Evolutionary conservation across 2,888 invertebrate genomes (phyloP), one percentile per base, ranked within the genome.

Genomic region (Hermaeophaga mercurialis): DNA sequence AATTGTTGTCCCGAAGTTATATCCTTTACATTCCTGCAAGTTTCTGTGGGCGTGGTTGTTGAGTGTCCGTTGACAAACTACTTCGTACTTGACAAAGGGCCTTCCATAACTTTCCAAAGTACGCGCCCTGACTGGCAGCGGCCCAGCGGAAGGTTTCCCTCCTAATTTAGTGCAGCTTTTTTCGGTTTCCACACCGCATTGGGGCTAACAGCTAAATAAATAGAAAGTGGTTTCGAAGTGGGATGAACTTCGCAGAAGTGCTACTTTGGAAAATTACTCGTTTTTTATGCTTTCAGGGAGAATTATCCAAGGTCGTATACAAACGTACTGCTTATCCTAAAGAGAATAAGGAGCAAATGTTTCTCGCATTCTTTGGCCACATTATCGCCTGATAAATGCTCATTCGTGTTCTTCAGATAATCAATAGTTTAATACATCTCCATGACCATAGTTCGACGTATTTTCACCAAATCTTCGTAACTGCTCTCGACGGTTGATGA

Each of bases 11-110:
- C 43, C 17, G 14, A 52, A 53, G n/a, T n/a, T 49, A 53, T 48
- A 53, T 49, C 53, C 52, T 47, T 54, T 54, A 49, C 44, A 54
- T 54, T 48, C 49, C 38, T 15, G 39, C 45, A 62, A 59, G 57
- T 59, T 59, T 59, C 54, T 9, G 44, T 36, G 49, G 62, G 62
- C 62, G 62, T 56, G 56, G 56, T 47, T 56, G 26, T 52, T 57
- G 28, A 38, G 48, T 58, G 55, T 53, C 52, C 54, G 62, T 57
- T 69, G 70, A 72, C 70, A 72, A 67, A 65, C 69, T 68, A 70
- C 70, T 71, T 66, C 61, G 62, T 48, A 67, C 70, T 70, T 70
- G 70, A 69, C 68, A 52, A 52, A 52, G 70, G 69, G 68, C 66
- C 66, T 36, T 59, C 68, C 69, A 68, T 67, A 70, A 69, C 66